Evolutionary conservation across 53 echinoderm and acorn worm genomes (phyloP), one percentile per base, ranked within the genome.

Genomic region (Henricia sp.): DNA sequence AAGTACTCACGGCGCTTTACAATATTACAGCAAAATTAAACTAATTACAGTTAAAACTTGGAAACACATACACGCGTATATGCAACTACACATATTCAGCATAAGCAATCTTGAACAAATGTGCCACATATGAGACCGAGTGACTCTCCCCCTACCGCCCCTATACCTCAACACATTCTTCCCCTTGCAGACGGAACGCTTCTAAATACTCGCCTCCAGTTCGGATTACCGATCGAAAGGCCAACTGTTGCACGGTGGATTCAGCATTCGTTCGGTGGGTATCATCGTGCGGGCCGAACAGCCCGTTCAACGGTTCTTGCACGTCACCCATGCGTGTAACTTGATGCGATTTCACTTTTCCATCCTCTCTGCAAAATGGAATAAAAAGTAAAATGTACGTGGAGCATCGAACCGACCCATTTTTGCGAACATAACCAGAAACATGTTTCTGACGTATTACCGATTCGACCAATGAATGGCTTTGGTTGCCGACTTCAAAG

Each of bases 171-270:
- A 70, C 84, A 2, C n/a, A n/a, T n/a, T n/a, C n/a, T 33, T 94
- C 94, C 1, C 85, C 76, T 35, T 78, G 50, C 20, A 84, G 77
- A 37, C 69, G 76, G 62, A 57, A 90, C 41, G 41, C 77, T 44
- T 85, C 76, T 63, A 90, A 42, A 6, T 69, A 68, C 57, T 68
- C 48, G 34, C 90, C 83, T 6, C 39, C 44, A 6, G 78, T 42
- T 57, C 19, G 77, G 42, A 59, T 27, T n/a, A 63, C 33, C 9
- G 35, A 33, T 25, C 13, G 63, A 17, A 1, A 11, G 2, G 63
- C 4, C 13, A 35, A 13, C 35, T 2, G 60, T 24, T 60, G 63
- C 8, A 34, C 8, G 63, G 33, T 29, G 14, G 33, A 27, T 8
- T 32, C 63, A 17, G 8, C 33, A 0, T 29, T 46, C 62, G 84